Evolutionary conservation across 2,113 vertebrate genomes (phyloP), one percentile per base, ranked within the genome.

Genomic region (Takifugu flavidus): DNA sequence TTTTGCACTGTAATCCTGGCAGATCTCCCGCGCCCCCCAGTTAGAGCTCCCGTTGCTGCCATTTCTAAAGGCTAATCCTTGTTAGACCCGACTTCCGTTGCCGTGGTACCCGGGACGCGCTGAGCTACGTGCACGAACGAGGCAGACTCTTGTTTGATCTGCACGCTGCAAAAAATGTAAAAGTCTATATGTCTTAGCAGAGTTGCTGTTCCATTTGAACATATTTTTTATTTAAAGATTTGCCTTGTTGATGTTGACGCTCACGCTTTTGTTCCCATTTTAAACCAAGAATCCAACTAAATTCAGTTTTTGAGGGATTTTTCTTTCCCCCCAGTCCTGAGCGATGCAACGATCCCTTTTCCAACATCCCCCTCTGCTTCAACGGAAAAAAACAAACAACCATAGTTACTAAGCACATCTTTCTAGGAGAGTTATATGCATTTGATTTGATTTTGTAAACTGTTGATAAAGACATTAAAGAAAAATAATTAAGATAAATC

Each of bases 381-480:
- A 68, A 87, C 60, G 71, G 25, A 79, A 70, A 63, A 63, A 80
- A 79, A 46, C 69, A 49, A 49, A 15, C n/a, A 49, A 56, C 72
- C 83, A 84, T 78, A 78, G 77, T 86, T 85, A 90, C 83, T 81
- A 91, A 92, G 90, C 90, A 92, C 90, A 92, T 91, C 82, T 90
- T 92, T 91, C 70, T 91, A 91, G 83, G 87, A 90, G 85, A 89
- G 79, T 39, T 91, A 83, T 91, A 89, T 91, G 89, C 89, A 90
- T 91, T 89, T 83, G 82, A 89, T 86, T 87, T 85, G 62, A 90
- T 47, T 90, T 90, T 89, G 75, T 90, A 86, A 90, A 88, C 88
- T 89, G 89, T 91, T 89, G 79, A 89, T 88, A 89, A 85, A 85
- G 76, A 87, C 75, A 80, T 86, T 79, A 87, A 87, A 86, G 83